phyloP scores from a whole-genome alignment of 2,113 vertebrate genomes.

The Paratilapia polleni region DNA sequence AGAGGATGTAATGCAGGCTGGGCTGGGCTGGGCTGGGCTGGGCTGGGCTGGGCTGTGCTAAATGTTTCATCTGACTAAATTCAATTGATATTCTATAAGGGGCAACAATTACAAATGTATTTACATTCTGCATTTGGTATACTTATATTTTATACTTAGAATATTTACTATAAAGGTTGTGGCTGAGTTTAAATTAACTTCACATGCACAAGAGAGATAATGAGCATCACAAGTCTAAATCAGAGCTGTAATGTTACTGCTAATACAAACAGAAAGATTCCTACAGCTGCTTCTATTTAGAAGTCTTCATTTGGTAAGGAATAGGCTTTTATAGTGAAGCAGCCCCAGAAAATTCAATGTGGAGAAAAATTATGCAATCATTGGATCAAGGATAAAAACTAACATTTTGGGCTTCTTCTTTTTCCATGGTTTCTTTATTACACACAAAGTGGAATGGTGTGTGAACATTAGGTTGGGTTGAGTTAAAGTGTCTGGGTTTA shows the following conservation, averaged over 20 bases:
- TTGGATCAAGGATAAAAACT: not conserved
- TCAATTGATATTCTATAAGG: not conserved
- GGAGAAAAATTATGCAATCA: not conserved
- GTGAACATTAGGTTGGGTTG: not conserved
- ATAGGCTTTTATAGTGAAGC: not conserved
- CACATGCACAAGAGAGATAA: not conserved
- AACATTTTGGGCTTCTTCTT: not conserved
- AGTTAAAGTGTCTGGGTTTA: not conserved
- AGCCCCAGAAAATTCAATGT: not conserved
- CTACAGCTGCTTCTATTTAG: not conserved
- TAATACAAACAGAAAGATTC: not conserved
- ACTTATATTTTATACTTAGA: too few relatives aligned
- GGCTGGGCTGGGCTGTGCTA: not conserved
- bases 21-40: not conserved
- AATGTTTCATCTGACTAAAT: not conserved
- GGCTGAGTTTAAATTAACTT: conserved; percentile 9
- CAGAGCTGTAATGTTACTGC: not conserved
- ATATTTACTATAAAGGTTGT: not conserved
- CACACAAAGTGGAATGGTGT: not conserved
- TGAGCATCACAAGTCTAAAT: not conserved
- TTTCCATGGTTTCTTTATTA: not conserved
- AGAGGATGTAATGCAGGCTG: not conserved
- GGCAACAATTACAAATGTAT: not conserved
- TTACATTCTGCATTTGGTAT: not conserved
- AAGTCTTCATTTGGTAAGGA: not conserved